Evolutionary conservation across 35 echinoderm and acorn worm genomes (phyloP), one percentile per base, ranked within the genome.

Genomic region (Apostichopus californicus): DNA sequence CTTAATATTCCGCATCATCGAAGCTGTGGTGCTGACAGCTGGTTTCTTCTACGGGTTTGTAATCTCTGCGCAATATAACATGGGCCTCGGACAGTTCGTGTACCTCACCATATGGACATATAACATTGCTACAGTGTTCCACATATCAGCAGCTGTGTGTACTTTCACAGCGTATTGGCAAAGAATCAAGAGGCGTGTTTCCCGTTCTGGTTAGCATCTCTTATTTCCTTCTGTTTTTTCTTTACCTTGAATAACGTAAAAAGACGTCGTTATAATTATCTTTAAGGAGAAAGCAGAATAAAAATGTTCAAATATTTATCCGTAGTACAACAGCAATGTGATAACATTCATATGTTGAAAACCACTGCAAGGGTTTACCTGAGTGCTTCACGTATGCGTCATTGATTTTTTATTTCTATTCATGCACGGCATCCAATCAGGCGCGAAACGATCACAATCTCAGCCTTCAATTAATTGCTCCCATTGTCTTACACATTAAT

Each of bases 71-170:
- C 86, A 89, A 73, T 52, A 89, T 73, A 6, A n/a, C 18, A 89
- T 89, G 57, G 86, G 86, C n/a, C 52, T 89, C 12, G 86, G 22
- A 54, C 86, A 89, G 68, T 52, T 72, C 22, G 86, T 89, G 8
- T 89, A 89, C 61, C 61, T 89, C 7, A 89, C 86, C 17, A 73
- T 89, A 55, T 89, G 86, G 86, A 89, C 86, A 3, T 89, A 89
- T 20, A 65, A 71, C 17, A 66, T 66, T 14, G 86, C 61, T 5
- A 72, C 86, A 55, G 86, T 89, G 8, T 89, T 89, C 86, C 86
- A 89, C 72, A 89, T 89, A 72, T 1, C 68, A 54, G 57, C 86
- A 25, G 86, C 68, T 6, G 63, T 72, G 25, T 89, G 86, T 73
- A 66, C 86, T 11, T 52, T 89, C 5, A 72, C 64, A 28, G 86